phyloP scores from a whole-genome alignment of 2,113 vertebrate species.

The Isichthys henryi region DNA sequence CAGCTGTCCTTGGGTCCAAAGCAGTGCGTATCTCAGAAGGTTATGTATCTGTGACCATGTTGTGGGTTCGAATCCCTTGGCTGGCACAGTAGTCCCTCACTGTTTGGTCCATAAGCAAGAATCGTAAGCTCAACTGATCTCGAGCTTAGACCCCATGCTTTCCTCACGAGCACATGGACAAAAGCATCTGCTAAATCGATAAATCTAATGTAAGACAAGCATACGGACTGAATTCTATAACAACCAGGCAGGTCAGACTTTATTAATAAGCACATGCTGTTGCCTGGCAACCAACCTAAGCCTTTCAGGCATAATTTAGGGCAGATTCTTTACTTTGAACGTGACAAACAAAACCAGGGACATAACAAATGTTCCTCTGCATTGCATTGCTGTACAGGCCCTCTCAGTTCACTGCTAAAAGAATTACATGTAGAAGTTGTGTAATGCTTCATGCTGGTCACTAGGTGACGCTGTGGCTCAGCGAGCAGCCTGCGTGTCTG shows the following conservation, averaged over 20 bases:
- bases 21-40: background rate
- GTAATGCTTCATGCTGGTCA: background rate
- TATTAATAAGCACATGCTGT: background rate
- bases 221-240: background rate
- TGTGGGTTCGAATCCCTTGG: background rate
- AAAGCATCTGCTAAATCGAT: background rate
- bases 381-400: background rate
- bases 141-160: background rate
- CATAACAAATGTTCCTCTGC: background rate
- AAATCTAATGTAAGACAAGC: background rate
- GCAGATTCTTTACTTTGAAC: background rate
- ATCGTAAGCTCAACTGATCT: background rate
- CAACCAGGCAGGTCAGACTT: background rate
- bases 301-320: background rate
- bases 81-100: background rate
- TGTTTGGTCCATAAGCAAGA: background rate
- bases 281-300: background rate
- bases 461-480: background rate
- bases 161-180: background rate
- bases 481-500: background rate
- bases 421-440: background rate
- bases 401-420: background rate
- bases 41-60: background rate
- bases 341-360: background rate
- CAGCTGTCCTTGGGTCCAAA: conserved; percentile 13